Evolutionary conservation across 2,113 vertebrate species (phyloP).

Genomic region (Cryptomyrus ogoouensis): DNA sequence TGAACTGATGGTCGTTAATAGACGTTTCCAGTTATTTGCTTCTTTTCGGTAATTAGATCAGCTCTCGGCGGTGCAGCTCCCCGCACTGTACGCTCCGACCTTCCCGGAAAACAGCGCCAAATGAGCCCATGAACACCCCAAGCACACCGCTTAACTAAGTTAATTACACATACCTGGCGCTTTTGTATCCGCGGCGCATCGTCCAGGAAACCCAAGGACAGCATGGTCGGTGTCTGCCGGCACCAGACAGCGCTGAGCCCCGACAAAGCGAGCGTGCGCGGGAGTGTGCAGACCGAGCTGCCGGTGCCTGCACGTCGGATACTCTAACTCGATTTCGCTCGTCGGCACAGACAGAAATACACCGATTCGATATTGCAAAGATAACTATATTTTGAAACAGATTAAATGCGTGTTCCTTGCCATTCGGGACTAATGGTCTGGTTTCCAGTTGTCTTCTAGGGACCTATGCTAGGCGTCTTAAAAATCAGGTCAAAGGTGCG

Average conservation of each 20-base stretch:
- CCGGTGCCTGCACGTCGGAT: neutral
- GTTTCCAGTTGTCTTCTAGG: neutral
- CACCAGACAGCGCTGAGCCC: neutral
- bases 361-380: neutral
- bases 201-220: slow-evolving; percentile 84
- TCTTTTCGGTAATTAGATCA: neutral
- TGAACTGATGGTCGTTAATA: neutral
- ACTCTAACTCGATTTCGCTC: neutral
- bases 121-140: neutral
- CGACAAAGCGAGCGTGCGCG: neutral
- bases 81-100: neutral
- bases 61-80: neutral
- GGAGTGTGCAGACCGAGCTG: neutral
- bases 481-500: neutral
- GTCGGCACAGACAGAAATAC: neutral
- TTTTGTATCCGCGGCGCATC: slow-evolving; percentile 97
- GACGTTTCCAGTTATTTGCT: neutral
- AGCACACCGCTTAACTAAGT: neutral
- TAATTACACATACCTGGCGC: slow-evolving; percentile 71
- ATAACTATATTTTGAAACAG: neutral
- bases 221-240: slow-evolving; percentile 53
- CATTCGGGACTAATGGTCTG: neutral
- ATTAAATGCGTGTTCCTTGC: neutral
- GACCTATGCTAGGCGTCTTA: neutral
- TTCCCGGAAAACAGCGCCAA: neutral